Evolutionary conservation across 2,797 vertebrate species (phyloP).

Genomic region (Spheniscus humboldti): DNA sequence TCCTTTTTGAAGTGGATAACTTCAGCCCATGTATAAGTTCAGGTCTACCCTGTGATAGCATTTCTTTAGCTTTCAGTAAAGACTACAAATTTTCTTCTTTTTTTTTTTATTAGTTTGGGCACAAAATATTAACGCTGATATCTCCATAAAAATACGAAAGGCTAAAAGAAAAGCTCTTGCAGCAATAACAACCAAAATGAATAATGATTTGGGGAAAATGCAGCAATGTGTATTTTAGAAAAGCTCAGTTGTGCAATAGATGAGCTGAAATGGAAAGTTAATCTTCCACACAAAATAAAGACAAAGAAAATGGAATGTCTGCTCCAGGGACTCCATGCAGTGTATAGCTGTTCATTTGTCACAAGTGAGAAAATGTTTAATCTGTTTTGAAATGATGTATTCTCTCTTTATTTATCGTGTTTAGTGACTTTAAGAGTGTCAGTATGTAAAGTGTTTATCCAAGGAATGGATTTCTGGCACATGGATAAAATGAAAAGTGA

Average conservation of each 20-base stretch:
- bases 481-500: conserved; percentile 76
- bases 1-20: conserved; percentile 22
- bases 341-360: conserved; percentile 70
- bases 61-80: background rate
- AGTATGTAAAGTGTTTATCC: conserved; percentile 79
- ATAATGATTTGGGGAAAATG: conserved; percentile 35
- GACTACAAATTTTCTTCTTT: background rate
- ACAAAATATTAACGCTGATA: background rate
- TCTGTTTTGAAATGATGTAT: conserved; percentile 68
- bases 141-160: background rate
- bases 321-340: conserved; percentile 43
- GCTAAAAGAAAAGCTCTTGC: background rate
- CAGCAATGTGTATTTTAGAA: conserved; percentile 49
- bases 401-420: conserved; percentile 74
- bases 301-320: conserved; percentile 59
- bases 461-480: conserved; percentile 77
- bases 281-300: conserved; percentile 68
- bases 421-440: conserved; percentile 75
- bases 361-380: conserved; percentile 74
- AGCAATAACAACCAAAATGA: conserved; percentile 41
- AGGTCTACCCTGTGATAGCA: background rate
- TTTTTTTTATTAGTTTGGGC: background rate
- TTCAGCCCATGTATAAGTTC: background rate
- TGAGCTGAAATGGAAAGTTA: conserved; percentile 73
- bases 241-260: conserved; percentile 63